Evolutionary conservation across 2,888 invertebrate genomes (phyloP).

Genomic region (Operophtera brumata): DNA sequence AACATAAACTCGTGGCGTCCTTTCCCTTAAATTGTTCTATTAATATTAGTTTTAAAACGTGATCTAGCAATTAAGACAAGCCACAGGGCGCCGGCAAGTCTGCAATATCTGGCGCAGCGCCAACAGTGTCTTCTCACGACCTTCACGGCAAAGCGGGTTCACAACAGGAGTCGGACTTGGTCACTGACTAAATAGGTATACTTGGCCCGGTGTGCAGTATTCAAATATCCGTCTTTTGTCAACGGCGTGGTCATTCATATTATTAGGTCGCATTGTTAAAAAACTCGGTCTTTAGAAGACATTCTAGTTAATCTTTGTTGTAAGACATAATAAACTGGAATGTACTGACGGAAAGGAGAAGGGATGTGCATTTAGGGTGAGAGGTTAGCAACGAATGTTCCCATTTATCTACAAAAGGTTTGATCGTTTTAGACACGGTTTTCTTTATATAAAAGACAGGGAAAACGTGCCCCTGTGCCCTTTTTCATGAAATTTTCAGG

Average conservation of each 20-base stretch:
- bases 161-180: constrained; percentile 25
- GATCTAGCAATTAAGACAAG: constrained; percentile 26
- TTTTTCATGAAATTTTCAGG: too few relatives aligned
- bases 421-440: too few relatives aligned
- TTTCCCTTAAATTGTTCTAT: neutral
- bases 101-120: constrained; percentile 34
- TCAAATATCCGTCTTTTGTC: constrained; percentile 8
- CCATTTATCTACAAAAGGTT: too few relatives aligned
- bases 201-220: constrained; percentile 9
- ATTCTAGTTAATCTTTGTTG: constrained; percentile 6
- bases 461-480: too few relatives aligned
- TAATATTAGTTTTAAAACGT: constrained; percentile 20
- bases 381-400: too few relatives aligned
- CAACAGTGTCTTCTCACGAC: constrained; percentile 28
- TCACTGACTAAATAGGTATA: constrained; percentile 2
- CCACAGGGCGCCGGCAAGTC: constrained; percentile 43
- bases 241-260: constrained; percentile 5
- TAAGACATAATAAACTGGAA: too few relatives aligned
- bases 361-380: too few relatives aligned
- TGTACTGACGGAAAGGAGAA: too few relatives aligned
- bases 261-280: constrained; percentile 1
- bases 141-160: constrained; percentile 27
- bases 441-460: too few relatives aligned
- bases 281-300: neutral
- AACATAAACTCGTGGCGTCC: too few relatives aligned